Conservation (phyloP, 92 coral and sea anemone species). For the Phenganax subtilis region DNA sequence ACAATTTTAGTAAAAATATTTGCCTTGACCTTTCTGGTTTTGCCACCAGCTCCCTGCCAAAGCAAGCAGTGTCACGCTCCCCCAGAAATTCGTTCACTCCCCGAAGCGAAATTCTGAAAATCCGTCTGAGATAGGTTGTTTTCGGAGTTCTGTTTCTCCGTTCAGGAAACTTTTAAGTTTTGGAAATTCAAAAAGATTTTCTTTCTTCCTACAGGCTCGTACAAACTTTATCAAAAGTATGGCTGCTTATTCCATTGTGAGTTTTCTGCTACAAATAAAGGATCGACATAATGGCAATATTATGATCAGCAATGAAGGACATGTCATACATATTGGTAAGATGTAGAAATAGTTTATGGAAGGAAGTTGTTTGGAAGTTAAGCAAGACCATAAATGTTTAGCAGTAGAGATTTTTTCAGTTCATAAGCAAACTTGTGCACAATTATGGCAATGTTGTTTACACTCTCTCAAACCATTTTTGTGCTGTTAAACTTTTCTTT, state of each 20-base stretch:
- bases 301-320: constrained; percentile 93
- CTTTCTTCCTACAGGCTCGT: constrained; percentile 65
- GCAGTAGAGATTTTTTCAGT: neutral
- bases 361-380: too few species aligned
- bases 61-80: too few species aligned
- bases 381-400: neutral
- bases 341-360: neutral
- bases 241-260: constrained; percentile 99
- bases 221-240: constrained; percentile 94
- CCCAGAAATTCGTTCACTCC: too few species aligned
- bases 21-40: too few species aligned
- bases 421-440: neutral
- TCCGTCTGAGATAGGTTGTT: too few species aligned
- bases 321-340: constrained; percentile 93
- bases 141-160: neutral
- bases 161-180: neutral
- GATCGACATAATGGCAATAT: constrained; percentile 98
- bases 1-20: too few species aligned
- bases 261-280: constrained; percentile 92
- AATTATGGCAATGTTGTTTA: neutral
- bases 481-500: neutral
- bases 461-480: neutral
- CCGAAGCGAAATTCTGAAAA: too few species aligned
- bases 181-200: neutral
- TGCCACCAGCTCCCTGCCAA: too few species aligned